These are phyloP conservation scores for Anticlea derivata DNA, from an alignment of 2,888 invertebrate species.

Conservation along the genomic window DNA sequence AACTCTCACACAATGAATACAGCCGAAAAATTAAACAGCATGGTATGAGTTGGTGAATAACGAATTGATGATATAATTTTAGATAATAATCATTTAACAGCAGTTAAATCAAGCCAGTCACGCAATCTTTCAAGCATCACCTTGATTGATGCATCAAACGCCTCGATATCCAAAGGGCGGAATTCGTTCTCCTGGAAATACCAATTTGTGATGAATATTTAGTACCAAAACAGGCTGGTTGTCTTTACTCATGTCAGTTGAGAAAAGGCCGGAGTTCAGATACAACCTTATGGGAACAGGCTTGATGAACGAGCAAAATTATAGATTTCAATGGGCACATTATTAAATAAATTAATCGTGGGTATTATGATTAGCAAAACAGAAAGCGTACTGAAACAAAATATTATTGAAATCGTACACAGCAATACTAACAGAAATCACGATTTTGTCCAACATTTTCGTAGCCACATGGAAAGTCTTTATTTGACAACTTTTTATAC, in stretches of 20 bases:
- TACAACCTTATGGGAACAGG: no score
- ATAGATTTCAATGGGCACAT: neutral
- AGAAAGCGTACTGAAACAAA: neutral
- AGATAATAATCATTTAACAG: conserved; percentile 38
- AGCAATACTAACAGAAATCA: conserved; percentile 37
- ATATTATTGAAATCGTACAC: neutral
- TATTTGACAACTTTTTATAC: conserved; percentile 21
- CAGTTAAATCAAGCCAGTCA: conserved; percentile 48
- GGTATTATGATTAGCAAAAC: neutral
- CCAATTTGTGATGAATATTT: conserved; percentile 37
- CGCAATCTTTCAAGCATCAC: conserved; percentile 65
- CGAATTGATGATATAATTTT: conserved; percentile 39
- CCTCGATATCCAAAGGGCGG: conserved; percentile 69
- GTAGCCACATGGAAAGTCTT: conserved; percentile 24
- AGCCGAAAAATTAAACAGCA: conserved; percentile 45
- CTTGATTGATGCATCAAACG: conserved; percentile 79
- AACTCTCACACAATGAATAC: conserved; percentile 21
- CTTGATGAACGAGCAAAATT: no score
- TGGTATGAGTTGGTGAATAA: conserved; percentile 40
- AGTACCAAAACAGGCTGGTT: neutral
- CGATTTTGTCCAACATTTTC: conserved; percentile 39
- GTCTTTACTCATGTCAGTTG: neutral
- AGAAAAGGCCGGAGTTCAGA: no score
- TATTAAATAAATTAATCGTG: neutral
- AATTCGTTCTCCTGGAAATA: conserved; percentile 76